A percentile compares a stretch with the other conserved stretches of the same genome.
phyloP scores from a whole-genome alignment of 2,113 vertebrate genomes.

The Chrysochloris asiatica region DNA sequence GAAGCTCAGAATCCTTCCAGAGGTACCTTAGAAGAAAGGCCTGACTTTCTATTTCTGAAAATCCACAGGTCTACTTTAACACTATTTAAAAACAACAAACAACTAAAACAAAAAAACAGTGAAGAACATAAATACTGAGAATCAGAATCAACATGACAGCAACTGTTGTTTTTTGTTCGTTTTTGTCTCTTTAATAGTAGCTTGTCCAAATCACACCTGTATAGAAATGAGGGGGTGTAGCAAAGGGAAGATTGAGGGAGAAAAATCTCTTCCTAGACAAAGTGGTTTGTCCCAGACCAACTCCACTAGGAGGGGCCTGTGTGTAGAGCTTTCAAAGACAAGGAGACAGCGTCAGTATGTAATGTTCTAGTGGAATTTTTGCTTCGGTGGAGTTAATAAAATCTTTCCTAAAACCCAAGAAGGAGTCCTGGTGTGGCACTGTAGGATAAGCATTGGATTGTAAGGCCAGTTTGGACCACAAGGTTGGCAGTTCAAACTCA shows the following conservation, averaged over 20 bases:
- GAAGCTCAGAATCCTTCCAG: neutral
- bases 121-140: neutral
- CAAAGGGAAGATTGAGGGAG: neutral
- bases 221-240: neutral
- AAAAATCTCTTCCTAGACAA: neutral
- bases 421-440: too few species aligned
- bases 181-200: neutral
- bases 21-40: neutral
- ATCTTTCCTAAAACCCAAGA: slow-evolving; percentile 5
- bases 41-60: neutral
- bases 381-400: neutral
- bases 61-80: neutral
- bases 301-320: neutral
- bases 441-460: too few species aligned
- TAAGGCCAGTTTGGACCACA: too few species aligned
- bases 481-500: too few species aligned
- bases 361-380: neutral
- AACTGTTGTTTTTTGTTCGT: neutral
- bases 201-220: neutral
- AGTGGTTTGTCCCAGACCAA: neutral
- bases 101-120: too few species aligned
- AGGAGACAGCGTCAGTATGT: neutral
- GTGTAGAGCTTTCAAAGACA: neutral
- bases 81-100: too few species aligned
- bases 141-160: neutral